Percentiles rank a stretch among this genome's conserved stretches.
Conservation (phyloP, 2,888 invertebrate species). For the Ophioninae sp. region DNA sequence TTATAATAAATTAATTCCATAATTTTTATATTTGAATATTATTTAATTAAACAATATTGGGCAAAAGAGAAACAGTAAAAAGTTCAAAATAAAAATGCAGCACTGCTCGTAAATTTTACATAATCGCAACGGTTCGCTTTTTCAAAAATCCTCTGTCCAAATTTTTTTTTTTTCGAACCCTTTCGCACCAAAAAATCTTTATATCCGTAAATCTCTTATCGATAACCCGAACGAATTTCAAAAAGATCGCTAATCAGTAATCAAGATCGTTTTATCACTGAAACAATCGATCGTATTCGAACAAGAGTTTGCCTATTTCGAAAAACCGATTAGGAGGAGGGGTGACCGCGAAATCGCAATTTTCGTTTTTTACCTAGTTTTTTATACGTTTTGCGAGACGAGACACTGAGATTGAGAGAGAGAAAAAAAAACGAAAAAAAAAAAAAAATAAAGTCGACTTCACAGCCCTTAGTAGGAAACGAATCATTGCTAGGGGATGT, state of each 20-base stretch:
- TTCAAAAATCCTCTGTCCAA: not conserved
- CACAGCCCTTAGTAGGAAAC: conserved; percentile 44
- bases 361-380: not conserved
- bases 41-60: not conserved
- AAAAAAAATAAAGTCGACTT: conserved; percentile 7
- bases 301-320: not conserved
- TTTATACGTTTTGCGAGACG: not conserved
- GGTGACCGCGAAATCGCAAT: not conserved
- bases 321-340: not conserved
- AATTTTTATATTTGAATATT: too few relatives aligned
- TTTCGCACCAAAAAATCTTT: conserved; percentile 1
- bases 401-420: not conserved
- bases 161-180: not conserved
- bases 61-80: not conserved
- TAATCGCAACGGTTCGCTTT: not conserved
- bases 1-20: too few relatives aligned
- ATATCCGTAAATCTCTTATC: conserved; percentile 31
- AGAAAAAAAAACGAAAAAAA: not conserved
- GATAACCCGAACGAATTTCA: conserved; percentile 17
- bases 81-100: not conserved
- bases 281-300: not conserved
- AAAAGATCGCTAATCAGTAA: conserved; percentile 28
- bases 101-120: not conserved
- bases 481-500: conserved; percentile 50
- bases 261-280: conserved; percentile 41